Evolutionary conservation across 2,113 vertebrate genomes (phyloP), one percentile per base, ranked within the genome.

Genomic region (Anguilla japonica): DNA sequence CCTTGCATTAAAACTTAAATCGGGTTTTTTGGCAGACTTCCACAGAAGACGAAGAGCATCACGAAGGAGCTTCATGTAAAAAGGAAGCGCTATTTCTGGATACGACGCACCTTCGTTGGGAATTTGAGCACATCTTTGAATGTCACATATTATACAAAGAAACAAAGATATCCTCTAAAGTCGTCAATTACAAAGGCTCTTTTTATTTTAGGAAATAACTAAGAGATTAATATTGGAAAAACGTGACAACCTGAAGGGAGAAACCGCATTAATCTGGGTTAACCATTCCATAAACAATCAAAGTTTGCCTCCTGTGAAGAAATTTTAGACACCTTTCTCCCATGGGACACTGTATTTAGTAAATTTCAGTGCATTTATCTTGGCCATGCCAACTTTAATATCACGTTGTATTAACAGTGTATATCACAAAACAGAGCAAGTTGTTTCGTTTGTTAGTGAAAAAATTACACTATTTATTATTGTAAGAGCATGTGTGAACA

Each of bases 131-230:
- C 81, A 67, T 86, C 11, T 86, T 71, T n/a, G 57, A 81, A 67
- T 86, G 79, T 82, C 79, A 86, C 50, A 50, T 82, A 86, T 82
- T 67, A 81, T 85, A 86, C 39, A 43, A 41, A 67, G 60, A 63
- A 14, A 67, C 80, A 14, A 79, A 53, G 56, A 71, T 84, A 56
- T 71, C 57, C 41, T 63, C 53, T 13, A 81, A 63, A 18, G n/a
- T 39, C 57, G 26, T 56, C 75, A 85, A 85, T 85, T 85, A 85
- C 7, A 85, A 85, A 85, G 13, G 2, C 11, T 41, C 18, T 18
- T 80, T 41, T 80, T 41, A 41, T 41, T 80, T 41, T 41, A 15
- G 79, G 79, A 18, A 40, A 40, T 80, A 41, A 80, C n/a, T 39
- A 34, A 29, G 22, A 67, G 60, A 67, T 20, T 67, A 22, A 79